Base-by-base conservation (phyloP, 2,888 invertebrate genomes). In the Ichneumoninae sp. region DNA sequence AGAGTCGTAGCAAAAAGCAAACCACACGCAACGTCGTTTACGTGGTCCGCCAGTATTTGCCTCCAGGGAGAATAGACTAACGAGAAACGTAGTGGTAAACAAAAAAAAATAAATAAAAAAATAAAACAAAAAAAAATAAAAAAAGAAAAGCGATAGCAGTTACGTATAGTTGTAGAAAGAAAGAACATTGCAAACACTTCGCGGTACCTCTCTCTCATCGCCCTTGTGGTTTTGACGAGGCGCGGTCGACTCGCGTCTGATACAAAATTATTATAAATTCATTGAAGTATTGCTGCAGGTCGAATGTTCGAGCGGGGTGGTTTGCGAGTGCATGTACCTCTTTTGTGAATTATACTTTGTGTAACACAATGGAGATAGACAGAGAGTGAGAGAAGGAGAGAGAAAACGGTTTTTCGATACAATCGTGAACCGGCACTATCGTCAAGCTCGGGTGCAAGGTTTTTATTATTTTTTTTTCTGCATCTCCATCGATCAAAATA, bases 21-120 rank as follows among this genome's bases (percentile, higher is more conserved):
- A 57, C 60, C 50, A 74, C 74, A 40, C 70, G 71, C 65, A 82
- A 70, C 75, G 44, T 75, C 69, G 84, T 85, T 75, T 74, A 16
- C 83, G 80, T 66, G 73, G 78, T 68, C 74, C 81, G 83, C 80
- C 83, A 85, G 85, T 83, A 83, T 85, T 85, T 69, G 85, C 81
- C 78, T 78, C 50, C 81, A 71, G 50, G 81, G 83, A 85, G 73
- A 83, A 81, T 71, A 86, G 85, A 83, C 81, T 78, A 83, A 69
- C 71, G 77, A 63, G 65, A 69, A 74, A 65, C 33, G 47, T 74
- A 76, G 75, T 81, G 65, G 57, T 73, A 66, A 70, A 77, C 52
- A 68, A 70, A 77, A 69, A 68, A 57, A 19, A 30, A 65, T 50
- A 75, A 3, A 60, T 26, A 1, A 26, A 65, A 65, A 26, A 26